Evolutionary conservation across 2,797 vertebrate species (phyloP).

Genomic region (Orientallactaga sibirica): DNA sequence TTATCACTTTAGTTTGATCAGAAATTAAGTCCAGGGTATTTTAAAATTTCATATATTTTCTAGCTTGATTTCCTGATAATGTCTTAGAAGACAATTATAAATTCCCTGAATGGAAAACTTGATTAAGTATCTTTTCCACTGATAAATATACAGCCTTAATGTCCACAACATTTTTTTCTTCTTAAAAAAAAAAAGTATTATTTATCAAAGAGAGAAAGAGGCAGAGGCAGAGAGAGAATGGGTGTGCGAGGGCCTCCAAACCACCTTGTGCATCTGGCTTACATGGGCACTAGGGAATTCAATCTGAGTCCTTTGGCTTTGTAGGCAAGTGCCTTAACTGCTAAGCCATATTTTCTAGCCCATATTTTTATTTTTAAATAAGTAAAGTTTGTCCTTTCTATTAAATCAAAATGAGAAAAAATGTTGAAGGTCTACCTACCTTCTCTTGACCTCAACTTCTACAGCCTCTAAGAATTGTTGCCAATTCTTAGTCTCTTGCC

Average conservation of each 20-base stretch:
- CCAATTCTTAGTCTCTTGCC: neutral
- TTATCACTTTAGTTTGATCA: neutral
- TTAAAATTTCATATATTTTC: neutral
- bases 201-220: no score
- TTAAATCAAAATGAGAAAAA: constrained; percentile 43
- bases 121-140: constrained; percentile 8
- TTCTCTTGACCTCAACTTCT: neutral
- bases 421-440: neutral
- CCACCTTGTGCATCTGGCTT: no score
- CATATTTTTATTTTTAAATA: constrained; percentile 1
- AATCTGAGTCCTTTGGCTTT: no score
- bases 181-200: no score
- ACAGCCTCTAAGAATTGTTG: neutral
- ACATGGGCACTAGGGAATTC: no score
- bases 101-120: neutral
- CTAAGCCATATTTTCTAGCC: neutral
- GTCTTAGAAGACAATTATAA: neutral
- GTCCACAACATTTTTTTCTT: neutral
- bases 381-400: neutral
- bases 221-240: no score
- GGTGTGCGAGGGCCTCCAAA: no score
- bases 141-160: neutral
- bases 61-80: neutral
- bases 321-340: no score
- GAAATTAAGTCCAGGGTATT: neutral